Base-by-base conservation (phyloP, 2,113 vertebrate genomes). In the Nesogale talazaci region DNA sequence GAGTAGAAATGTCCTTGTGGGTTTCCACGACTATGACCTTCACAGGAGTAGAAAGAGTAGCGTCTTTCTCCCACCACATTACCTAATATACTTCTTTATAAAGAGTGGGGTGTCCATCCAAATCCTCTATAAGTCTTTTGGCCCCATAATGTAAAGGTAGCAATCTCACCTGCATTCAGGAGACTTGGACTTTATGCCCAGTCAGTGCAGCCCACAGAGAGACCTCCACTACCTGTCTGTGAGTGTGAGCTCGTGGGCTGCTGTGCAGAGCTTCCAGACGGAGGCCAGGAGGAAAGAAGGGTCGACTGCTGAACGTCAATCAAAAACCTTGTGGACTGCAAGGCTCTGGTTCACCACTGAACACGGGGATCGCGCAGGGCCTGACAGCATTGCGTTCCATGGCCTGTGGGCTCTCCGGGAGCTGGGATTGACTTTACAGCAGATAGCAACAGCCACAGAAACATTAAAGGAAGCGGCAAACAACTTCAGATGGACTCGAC, bases 381-480 rank as follows among this genome's bases (percentile, higher is more conserved):
- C 70, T 22, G 19, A 14, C 20, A 10, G 34, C 6, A 3, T 10
- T 72, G 22, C 34, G 3, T 72, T 72, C 34, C 70, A 36, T 38
- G 36, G n/a, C 22, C 36, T 19, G 22, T 36, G n/a, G n/a, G n/a
- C 5, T 34, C 4, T 16, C 65, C 29, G 1, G 31, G 65, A 31
- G 63, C 31, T 29, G 70, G 34, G 70, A 34, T 10, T 22, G 19
- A 72, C 70, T 22, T 34, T 7, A 34, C 12, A 14, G 70, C 8
- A 72, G n/a, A 15, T 34, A 70, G 19, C 6, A 34, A 34, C 34
- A 16, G 10, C 70, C 70, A 84, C 23, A n/a, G 46, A 69, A 36
- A 86, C 40, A 14, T 46, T 83, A 69, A 78, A 75, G 70, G 63
- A 81, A 86, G 78, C 16, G 31, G 74, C 81, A 87, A 89, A 89